Percentiles rank a stretch among this genome's conserved stretches.
Evolutionary conservation across 2,888 invertebrate genomes (phyloP).

Genomic region (Chloroclystis v-ata): DNA sequence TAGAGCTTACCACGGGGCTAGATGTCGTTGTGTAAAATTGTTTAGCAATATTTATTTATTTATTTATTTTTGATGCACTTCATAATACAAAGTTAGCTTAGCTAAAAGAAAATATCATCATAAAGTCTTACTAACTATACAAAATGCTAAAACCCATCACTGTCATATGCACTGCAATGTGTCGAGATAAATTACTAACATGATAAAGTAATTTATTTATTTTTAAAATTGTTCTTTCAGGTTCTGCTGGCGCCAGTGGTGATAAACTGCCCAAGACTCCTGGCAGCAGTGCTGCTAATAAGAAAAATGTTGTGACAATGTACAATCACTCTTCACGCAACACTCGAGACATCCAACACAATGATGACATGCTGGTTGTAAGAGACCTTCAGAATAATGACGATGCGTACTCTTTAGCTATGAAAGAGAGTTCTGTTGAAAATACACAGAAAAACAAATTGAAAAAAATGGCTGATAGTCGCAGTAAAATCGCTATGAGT

Average conservation of each 20-base stretch:
- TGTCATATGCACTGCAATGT: no score
- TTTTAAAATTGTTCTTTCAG: constrained; percentile 15
- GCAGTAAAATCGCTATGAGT: constrained; percentile 67
- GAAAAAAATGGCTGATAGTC: constrained; percentile 47
- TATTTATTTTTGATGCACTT: no score
- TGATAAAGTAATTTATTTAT: no score
- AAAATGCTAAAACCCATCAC: no score
- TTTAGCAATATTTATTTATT: no score
- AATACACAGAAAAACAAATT: constrained; percentile 36
- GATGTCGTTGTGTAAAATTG: no score
- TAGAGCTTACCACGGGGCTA: no score
- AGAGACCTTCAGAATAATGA: constrained; percentile 49
- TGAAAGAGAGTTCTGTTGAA: constrained; percentile 42
- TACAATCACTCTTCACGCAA: constrained; percentile 64
- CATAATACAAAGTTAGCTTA: no score
- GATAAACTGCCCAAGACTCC: constrained; percentile 36
- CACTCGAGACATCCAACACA: constrained; percentile 41
- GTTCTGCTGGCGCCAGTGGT: constrained; percentile 38
- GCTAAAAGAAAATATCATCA: no score
- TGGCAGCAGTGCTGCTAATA: constrained; percentile 30
- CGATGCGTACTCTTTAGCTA: constrained; percentile 63
- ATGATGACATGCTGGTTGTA: constrained; percentile 44
- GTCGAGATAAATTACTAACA: no score
- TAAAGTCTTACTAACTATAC: no score
- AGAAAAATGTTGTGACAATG: constrained; percentile 51